Evolutionary conservation across 2,797 vertebrate genomes (phyloP).

Genomic region (Eulemur mongoz): DNA sequence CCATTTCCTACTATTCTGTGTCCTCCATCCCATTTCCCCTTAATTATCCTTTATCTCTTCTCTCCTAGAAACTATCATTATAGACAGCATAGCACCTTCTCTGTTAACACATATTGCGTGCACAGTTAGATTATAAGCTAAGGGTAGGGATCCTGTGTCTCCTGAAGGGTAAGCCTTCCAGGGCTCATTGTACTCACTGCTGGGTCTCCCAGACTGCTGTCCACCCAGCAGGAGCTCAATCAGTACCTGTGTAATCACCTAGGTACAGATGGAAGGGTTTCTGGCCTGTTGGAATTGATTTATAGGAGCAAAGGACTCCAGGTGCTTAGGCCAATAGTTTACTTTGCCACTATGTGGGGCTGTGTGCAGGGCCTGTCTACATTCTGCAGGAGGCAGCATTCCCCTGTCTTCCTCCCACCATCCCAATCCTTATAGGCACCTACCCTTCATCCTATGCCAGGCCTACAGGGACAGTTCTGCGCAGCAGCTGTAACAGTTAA

Average conservation of each 20-base stretch:
- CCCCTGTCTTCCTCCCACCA: neutral
- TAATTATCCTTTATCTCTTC: neutral
- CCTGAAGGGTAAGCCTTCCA: neutral
- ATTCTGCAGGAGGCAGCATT: neutral
- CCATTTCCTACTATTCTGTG: slow-evolving; percentile 20
- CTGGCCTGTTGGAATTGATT: neutral
- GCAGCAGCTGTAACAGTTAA: neutral
- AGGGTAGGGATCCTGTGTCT: neutral
- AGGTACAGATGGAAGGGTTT: neutral
- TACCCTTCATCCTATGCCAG: slow-evolving; percentile 16
- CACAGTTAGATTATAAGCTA: neutral
- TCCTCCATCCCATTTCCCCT: neutral
- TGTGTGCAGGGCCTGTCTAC: neutral
- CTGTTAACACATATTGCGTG: neutral
- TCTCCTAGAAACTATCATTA: slow-evolving; percentile 6
- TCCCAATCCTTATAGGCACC: neutral
- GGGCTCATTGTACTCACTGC: neutral
- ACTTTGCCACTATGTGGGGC: neutral
- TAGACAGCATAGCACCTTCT: neutral
- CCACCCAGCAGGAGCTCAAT: neutral
- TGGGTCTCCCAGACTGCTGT: neutral
- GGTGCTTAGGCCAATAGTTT: neutral
- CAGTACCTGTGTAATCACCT: neutral
- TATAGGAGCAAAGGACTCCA: neutral
- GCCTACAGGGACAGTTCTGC: neutral